Evolutionary conservation across 2,797 vertebrate genomes (phyloP).

Genomic region (Malurus splendens): DNA sequence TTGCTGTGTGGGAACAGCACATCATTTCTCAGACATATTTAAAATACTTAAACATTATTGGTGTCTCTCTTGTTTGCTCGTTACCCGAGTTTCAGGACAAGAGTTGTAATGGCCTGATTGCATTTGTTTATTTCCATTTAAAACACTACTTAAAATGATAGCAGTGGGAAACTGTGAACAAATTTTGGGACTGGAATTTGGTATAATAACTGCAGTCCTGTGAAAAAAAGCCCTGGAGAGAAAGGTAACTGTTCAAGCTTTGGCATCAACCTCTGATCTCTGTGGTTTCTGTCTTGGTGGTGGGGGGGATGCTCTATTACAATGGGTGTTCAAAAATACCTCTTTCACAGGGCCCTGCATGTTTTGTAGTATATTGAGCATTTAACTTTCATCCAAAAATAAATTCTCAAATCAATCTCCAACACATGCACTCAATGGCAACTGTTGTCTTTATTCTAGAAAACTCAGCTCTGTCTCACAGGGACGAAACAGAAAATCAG

Average conservation of each 20-base stretch:
- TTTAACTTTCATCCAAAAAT: neutral
- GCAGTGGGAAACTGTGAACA: neutral
- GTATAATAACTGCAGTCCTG: neutral
- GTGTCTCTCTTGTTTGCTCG: neutral
- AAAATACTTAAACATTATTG: neutral
- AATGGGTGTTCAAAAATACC: neutral
- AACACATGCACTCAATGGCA: neutral
- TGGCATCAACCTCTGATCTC: neutral
- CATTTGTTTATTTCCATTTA: neutral
- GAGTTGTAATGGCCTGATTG: neutral
- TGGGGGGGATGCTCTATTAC: neutral
- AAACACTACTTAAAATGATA: neutral
- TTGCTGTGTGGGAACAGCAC: neutral
- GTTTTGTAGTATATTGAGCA: neutral
- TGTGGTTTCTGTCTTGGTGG: neutral
- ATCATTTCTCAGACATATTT: neutral
- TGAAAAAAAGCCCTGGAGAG: neutral
- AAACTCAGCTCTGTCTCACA: neutral
- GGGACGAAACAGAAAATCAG: neutral
- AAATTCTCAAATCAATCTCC: neutral
- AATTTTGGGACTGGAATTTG: neutral
- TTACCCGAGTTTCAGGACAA: neutral
- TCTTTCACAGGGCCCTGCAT: neutral
- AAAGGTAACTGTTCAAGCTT: neutral
- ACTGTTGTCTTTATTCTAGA: neutral